phyloP scores from a whole-genome alignment of 2,797 vertebrate species.

The Trematomus bernacchii region DNA sequence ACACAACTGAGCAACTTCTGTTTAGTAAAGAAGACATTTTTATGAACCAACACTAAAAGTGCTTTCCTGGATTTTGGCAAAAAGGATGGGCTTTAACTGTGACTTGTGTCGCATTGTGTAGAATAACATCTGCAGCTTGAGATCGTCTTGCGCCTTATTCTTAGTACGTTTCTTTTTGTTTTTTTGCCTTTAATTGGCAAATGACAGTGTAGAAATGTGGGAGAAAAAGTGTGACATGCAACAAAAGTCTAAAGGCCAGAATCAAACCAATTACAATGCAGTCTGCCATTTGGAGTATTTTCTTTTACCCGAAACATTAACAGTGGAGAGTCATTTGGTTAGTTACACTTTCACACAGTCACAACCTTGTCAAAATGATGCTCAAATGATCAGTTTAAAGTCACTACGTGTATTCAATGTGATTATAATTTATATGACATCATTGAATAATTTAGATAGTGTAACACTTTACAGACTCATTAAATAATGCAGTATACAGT shows the following conservation, averaged over 20 bases:
- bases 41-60: not conserved
- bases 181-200: too few relatives aligned
- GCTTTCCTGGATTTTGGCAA: constrained; percentile 3
- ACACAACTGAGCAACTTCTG: not conserved
- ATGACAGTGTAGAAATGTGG: too few relatives aligned
- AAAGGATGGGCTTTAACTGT: not conserved
- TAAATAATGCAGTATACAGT: not conserved
- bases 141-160: not conserved
- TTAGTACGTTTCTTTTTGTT: too few relatives aligned
- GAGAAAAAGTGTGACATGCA: too few relatives aligned
- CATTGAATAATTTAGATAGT: not conserved
- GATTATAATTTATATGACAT: not conserved
- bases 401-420: not conserved
- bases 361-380: not conserved
- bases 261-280: too few relatives aligned
- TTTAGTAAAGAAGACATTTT: not conserved
- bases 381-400: not conserved
- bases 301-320: not conserved
- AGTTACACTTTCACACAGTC: not conserved
- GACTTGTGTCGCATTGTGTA: not conserved
- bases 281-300: not conserved
- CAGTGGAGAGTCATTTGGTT: not conserved
- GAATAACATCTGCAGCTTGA: not conserved
- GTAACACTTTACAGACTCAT: not conserved
- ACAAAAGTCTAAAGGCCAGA: too few relatives aligned